phyloP scores from a whole-genome alignment of 2,888 invertebrate genomes.

The Thysanoteuthis rhombus region DNA sequence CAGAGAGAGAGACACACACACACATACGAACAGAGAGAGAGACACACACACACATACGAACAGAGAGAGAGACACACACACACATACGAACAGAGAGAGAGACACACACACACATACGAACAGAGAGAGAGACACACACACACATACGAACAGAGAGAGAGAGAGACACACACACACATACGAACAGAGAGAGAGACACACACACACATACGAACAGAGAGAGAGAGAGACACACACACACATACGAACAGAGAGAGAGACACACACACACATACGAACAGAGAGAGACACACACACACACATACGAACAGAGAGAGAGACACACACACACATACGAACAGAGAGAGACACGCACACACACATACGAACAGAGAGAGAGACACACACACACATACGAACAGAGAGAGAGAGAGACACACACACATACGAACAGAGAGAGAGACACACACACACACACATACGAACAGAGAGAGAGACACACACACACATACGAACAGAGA shows the following conservation, averaged over 20 bases:
- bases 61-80: background rate
- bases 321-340: rapidly evolving
- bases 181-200: background rate
- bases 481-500: too few relatives aligned
- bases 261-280: too few relatives aligned
- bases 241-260: too few relatives aligned
- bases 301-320: background rate
- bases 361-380: background rate
- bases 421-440: background rate
- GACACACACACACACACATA: background rate
- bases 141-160: background rate
- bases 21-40: background rate
- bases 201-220: background rate
- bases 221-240: too few relatives aligned
- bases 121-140: background rate
- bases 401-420: background rate
- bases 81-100: background rate
- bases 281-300: too few relatives aligned
- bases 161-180: background rate
- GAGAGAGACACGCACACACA: background rate
- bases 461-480: too few relatives aligned
- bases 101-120: rapidly evolving
- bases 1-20: too few relatives aligned
- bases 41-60: too few relatives aligned
- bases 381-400: background rate